Evolutionary conservation across 2,888 invertebrate species (phyloP), one percentile per base, ranked within the genome.

Genomic region (Drosophila formosana): DNA sequence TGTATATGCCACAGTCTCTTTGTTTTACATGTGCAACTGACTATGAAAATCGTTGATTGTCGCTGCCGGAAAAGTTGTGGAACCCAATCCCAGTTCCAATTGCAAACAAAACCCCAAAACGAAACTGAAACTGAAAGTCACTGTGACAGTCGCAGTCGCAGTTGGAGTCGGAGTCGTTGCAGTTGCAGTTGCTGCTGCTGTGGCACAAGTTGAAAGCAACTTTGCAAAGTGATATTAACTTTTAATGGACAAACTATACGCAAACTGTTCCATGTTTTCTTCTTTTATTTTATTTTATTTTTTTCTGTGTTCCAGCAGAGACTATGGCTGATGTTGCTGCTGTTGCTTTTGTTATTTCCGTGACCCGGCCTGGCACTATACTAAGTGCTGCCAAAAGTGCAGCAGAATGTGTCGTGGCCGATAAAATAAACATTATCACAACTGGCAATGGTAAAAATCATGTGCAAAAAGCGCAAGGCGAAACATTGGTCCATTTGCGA

Each of bases 331-430:
- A 11, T 23, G 26, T 7, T 50, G 30, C 7, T 77, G 49, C 18
- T 45, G 1, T 53, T 63, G 45, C 41, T 70, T n/a, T 46, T 78
- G 63, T 53, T 78, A 41, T 62, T 62, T 67, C 57, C 72, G 88
- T 80, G 84, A 88, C 87, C 89, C 84, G 61, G 70, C 60, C 78
- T 61, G 78, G 71, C 80, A 65, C 69, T 58, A 64, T 56, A 77
- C 84, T 88, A 89, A 87, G 89, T 87, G 89, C 89, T 88, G 88
- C 88, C 84, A 89, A 89, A 89, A 85, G 89, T 85, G 89, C 89
- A 88, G 80, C 83, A 85, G 88, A 85, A 85, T 85, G 84, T 89
- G 84, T 89, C 88, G 84, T 87, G 89, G 84, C 88, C 84, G 84
- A 84, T 84, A 84, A 89, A 87, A 89, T 84, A 89, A 84, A 84